Evolutionary conservation across 2,113 vertebrate species (phyloP).

Genomic region (Hypomesus transpacificus): DNA sequence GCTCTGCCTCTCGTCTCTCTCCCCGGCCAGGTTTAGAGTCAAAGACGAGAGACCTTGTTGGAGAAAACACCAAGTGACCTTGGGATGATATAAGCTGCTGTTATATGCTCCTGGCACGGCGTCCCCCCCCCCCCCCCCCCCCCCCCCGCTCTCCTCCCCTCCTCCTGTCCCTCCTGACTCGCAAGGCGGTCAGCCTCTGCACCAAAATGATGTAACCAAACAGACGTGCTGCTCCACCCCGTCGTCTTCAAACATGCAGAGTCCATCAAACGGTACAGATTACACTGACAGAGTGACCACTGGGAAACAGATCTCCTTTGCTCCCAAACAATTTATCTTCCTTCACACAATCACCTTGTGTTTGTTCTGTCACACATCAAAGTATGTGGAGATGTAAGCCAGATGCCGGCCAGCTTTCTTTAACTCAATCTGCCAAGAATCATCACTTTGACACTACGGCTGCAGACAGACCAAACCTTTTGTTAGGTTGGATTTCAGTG

Average conservation of each 20-base stretch:
- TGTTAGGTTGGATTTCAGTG: no score
- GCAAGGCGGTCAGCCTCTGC: conserved; percentile 19
- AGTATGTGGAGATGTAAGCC: conserved; percentile 59
- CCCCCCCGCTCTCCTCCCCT: background rate
- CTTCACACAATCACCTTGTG: conserved; percentile 32
- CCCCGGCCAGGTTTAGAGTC: conserved; percentile 44
- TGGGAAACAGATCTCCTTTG: conserved; percentile 48
- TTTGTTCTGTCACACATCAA: conserved; percentile 62
- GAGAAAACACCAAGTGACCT: conserved; percentile 61
- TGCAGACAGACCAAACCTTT: background rate
- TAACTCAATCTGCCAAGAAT: conserved; percentile 33
- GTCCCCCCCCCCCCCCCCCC: background rate
- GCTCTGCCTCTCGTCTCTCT: conserved; percentile 60
- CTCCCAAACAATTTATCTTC: conserved; percentile 33
- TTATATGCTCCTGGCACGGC: conserved; percentile 26
- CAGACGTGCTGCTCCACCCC: conserved; percentile 33
- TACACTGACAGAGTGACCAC: conserved; percentile 57
- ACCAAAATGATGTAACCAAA: conserved; percentile 48
- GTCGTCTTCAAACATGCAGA: conserved; percentile 12
- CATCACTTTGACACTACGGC: background rate
- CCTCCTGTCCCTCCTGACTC: background rate
- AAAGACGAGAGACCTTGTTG: conserved; percentile 51
- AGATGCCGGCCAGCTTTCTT: conserved; percentile 46
- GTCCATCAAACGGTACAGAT: conserved; percentile 29
- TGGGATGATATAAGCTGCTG: conserved; percentile 47